A percentile compares a stretch with the other conserved stretches of the same genome.
Evolutionary conservation across 2,888 invertebrate species (phyloP).

Genomic region (Xanthostigma xanthostigma): DNA sequence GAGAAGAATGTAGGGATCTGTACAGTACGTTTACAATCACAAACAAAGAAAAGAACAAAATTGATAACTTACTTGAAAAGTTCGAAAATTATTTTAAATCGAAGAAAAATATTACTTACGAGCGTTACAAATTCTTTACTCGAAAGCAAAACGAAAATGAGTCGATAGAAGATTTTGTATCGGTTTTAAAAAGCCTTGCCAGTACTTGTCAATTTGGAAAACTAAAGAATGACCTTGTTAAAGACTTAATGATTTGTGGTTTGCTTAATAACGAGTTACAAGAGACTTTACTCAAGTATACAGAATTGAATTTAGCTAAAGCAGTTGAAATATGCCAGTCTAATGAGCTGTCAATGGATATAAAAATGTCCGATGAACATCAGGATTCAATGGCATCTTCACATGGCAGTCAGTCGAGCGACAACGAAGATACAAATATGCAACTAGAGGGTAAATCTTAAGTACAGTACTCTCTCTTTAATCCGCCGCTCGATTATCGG

Average conservation of each 20-base stretch:
- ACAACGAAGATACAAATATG: too few relatives aligned
- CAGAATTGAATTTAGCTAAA: too few relatives aligned
- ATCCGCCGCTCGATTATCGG: too few relatives aligned
- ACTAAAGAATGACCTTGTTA: constrained; percentile 12
- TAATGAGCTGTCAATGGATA: too few relatives aligned
- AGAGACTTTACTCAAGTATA: constrained; percentile 9
- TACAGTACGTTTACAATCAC: constrained; percentile 13
- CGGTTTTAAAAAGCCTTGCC: constrained; percentile 12
- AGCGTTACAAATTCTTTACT: constrained; percentile 14
- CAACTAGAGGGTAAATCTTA: too few relatives aligned
- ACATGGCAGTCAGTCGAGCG: too few relatives aligned
- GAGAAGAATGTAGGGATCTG: constrained; percentile 14
- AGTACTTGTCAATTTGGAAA: constrained; percentile 13
- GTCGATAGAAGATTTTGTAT: constrained; percentile 14
- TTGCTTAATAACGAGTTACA: constrained; percentile 10
- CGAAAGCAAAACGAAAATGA: constrained; percentile 11
- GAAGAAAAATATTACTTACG: constrained; percentile 13
- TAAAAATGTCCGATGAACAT: too few relatives aligned
- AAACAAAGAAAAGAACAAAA: constrained; percentile 10
- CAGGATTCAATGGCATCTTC: too few relatives aligned
- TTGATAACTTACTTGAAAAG: constrained; percentile 9
- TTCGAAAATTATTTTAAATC: constrained; percentile 15
- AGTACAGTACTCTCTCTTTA: too few relatives aligned
- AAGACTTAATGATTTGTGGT: constrained; percentile 14
- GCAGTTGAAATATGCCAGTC: too few relatives aligned